phyloP scores from a whole-genome alignment of 2,113 vertebrate species.

The Poeciliopsis prolifica region DNA sequence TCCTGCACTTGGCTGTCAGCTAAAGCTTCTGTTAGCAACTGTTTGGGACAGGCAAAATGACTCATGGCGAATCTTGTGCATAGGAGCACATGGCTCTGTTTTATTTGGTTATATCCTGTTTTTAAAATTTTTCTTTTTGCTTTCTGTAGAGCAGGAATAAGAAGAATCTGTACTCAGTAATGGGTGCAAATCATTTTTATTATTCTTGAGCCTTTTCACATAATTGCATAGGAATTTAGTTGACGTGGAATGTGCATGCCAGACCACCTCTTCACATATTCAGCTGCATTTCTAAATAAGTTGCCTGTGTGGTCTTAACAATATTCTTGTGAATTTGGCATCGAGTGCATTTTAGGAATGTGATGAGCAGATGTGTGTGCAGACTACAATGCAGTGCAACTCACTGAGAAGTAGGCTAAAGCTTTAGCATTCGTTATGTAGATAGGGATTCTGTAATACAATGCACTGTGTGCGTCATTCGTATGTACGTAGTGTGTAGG shows the following conservation, averaged over 20 bases:
- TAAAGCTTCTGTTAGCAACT: conserved; percentile 20
- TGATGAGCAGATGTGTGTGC: conserved; percentile 3
- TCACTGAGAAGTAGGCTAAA: conserved; percentile 15
- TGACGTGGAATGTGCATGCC: not conserved
- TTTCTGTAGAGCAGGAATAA: not conserved
- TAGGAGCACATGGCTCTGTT: conserved; percentile 11
- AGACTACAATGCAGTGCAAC: not conserved
- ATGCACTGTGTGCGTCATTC: not conserved
- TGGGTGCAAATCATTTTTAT: not conserved
- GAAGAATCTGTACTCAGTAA: not conserved
- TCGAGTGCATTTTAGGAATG: conserved; percentile 38
- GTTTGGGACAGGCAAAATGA: conserved; percentile 32
- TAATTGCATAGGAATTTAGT: not conserved
- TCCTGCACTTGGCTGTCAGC: conserved; percentile 44
- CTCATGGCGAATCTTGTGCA: conserved; percentile 21
- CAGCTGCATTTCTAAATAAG: conserved; percentile 18
- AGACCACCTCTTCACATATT: conserved; percentile 21
- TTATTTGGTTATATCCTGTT: conserved; percentile 11
- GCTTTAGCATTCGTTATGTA: conserved; percentile 16
- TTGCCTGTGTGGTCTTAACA: conserved; percentile 5
- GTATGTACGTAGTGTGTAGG: conserved; percentile 9
- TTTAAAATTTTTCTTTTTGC: conserved; percentile 3
- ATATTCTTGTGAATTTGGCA: conserved; percentile 14
- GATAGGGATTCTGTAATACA: conserved; percentile 1
- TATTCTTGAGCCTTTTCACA: not conserved